phyloP scores from a whole-genome alignment of 2,888 invertebrate genomes.

The Cephus spinipes region DNA sequence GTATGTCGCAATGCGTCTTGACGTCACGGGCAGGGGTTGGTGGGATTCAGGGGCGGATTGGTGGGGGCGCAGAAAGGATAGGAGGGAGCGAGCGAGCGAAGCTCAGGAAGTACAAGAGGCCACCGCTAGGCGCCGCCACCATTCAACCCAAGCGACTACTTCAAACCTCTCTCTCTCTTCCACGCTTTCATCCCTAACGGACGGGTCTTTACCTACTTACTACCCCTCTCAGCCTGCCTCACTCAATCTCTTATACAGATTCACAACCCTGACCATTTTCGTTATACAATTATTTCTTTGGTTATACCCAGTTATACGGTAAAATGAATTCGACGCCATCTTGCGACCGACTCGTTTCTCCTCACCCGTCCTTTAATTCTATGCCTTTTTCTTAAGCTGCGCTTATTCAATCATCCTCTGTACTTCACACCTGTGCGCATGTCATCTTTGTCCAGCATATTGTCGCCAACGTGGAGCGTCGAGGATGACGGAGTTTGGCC shows the following conservation, averaged over 20 bases:
- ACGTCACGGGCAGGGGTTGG: slow-evolving; percentile 59
- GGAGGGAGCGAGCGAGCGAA: slow-evolving; percentile 24
- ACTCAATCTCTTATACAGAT: background rate
- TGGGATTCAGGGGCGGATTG: slow-evolving; percentile 45
- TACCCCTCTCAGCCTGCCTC: background rate
- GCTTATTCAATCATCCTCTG: background rate
- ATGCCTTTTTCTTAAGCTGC: background rate
- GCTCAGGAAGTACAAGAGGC: slow-evolving; percentile 38
- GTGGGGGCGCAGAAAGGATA: slow-evolving; percentile 29
- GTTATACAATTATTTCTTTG: background rate
- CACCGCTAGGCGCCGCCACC: slow-evolving; percentile 42
- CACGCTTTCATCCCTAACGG: slow-evolving; percentile 23
- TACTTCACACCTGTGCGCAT: background rate
- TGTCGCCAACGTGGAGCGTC: background rate
- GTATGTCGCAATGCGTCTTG: slow-evolving; percentile 65
- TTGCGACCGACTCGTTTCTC: background rate
- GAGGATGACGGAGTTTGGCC: background rate
- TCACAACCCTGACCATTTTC: background rate
- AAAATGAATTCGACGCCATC: background rate
- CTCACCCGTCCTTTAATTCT: background rate
- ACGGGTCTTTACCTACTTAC: slow-evolving; percentile 3
- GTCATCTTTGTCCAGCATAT: background rate
- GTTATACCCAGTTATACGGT: background rate
- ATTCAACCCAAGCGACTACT: slow-evolving; percentile 28
- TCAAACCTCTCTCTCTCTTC: slow-evolving; percentile 20